Evolutionary conservation across 2,888 invertebrate species (phyloP).

Genomic region (Erpobdella octoculata): DNA sequence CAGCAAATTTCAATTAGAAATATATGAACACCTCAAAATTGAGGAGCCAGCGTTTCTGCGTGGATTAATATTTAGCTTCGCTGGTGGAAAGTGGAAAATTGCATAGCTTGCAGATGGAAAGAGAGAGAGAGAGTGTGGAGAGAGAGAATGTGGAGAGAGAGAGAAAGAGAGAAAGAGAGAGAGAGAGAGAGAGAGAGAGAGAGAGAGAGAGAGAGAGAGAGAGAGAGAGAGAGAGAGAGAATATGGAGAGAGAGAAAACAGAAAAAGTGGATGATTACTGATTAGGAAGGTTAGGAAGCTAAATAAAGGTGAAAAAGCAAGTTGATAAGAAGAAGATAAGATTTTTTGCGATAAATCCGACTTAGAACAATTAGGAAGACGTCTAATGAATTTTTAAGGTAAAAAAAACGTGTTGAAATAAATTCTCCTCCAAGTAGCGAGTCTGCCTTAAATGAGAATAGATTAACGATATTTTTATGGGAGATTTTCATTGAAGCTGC

Average conservation of each 20-base stretch:
- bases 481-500: too few species aligned
- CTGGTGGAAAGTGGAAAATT: too few species aligned
- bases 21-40: background rate
- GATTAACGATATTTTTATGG: too few species aligned
- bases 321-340: background rate
- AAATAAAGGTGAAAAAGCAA: background rate
- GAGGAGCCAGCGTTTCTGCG: too few species aligned
- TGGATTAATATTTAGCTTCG: too few species aligned
- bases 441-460: too few species aligned
- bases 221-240: slow-evolving; percentile 20
- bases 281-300: too few species aligned
- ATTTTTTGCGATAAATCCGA: background rate
- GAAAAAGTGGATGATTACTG: too few species aligned
- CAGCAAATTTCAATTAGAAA: background rate
- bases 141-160: slow-evolving; percentile 20
- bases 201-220: slow-evolving; percentile 6
- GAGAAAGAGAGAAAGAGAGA: slow-evolving; percentile 27
- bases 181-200: slow-evolving; percentile 27
- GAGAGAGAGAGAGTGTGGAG: background rate
- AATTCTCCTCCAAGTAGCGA: too few species aligned
- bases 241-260: slow-evolving; percentile 12
- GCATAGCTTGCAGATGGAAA: too few species aligned
- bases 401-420: too few species aligned
- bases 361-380: background rate
- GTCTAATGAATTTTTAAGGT: too few species aligned